Base-by-base conservation (phyloP, 35 echinoderm and acorn worm species). In the Apostichopus parvimensis region DNA sequence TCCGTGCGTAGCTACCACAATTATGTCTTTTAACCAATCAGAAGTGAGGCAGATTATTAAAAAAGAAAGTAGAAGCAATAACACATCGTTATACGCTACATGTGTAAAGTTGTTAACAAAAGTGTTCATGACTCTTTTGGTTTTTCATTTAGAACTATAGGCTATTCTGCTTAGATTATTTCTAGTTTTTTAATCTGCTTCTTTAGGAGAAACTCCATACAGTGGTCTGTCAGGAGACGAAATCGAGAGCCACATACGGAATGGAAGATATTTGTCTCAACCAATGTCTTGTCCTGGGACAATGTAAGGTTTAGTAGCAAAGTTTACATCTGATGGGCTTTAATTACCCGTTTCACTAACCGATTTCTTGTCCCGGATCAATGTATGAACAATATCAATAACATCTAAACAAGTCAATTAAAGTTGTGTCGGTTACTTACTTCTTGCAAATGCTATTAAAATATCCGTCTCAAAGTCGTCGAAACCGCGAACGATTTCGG, bases 211-310 rank as follows among this genome's bases (percentile, higher is more conserved):
- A 25, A 80, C 78, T 80, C 78, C 78, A 80, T 80, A 82, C 52
- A 18, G 18, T 12, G 79, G 79, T 53, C 54, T 82, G 79, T 17
- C 79, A 17, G 15, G 34, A 55, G 79, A 82, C 34, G 79, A 82
- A 82, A 82, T 82, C n/a, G 79, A 82, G 55, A 55, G 2, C 0
- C 26, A 82, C 18, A 55, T 82, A 8, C 34, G 79, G 54, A 5
- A 56, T 82, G 45, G 6, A 4, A 82, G 52, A 17, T 82, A 20
- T 54, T 18, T 82, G 4, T 8, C 13, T 55, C 79, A 82, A 53
- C 79, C 79, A 24, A 17, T 82, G 79, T 82, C 26, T 82, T 82
- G 79, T 34, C 79, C 79, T 34, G 79, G 79, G 28, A 18, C 34
- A 82, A 34, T 82, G 79, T 82, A 82, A 82, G 79, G 11, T 68